A percentile compares a stretch with the other conserved stretches of the same genome.
Conservation (phyloP, 2,888 invertebrate genomes). For the Stenodera caucasica region DNA sequence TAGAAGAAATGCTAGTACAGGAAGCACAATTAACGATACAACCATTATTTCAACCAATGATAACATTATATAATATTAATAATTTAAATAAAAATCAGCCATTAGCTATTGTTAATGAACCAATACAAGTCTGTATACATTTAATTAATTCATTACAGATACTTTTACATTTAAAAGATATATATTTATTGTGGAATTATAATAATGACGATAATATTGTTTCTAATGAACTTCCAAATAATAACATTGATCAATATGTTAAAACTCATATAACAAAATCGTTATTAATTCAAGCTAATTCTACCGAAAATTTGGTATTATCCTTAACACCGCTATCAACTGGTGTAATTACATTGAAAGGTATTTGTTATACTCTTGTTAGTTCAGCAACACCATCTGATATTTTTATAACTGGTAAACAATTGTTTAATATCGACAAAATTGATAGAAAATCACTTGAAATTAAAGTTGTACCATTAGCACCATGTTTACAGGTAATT, state of each 20-base stretch:
- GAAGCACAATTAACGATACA: conserved; percentile 69
- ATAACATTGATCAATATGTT: conserved; percentile 54
- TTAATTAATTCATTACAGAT: conserved; percentile 78
- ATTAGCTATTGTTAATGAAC: conserved; percentile 77
- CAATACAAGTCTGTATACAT: conserved; percentile 75
- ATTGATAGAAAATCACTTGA: conserved; percentile 56
- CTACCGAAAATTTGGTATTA: conserved; percentile 67
- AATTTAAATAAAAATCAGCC: conserved; percentile 69
- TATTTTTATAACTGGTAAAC: conserved; percentile 63
- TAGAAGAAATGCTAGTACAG: conserved; percentile 77
- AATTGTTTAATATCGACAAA: conserved; percentile 56
- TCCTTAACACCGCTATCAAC: conserved; percentile 72
- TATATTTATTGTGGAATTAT: conserved; percentile 73
- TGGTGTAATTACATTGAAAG: conserved; percentile 74
- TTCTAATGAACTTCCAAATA: conserved; percentile 50
- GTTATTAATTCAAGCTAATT: conserved; percentile 62
- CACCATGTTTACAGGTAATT: conserved; percentile 80
- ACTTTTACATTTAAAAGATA: conserved; percentile 67
- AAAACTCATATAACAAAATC: conserved; percentile 63
- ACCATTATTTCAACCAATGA: conserved; percentile 77
- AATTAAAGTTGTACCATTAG: conserved; percentile 74
- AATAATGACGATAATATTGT: conserved; percentile 52
- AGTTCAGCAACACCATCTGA: conserved; percentile 44
- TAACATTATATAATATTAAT: conserved; percentile 70
- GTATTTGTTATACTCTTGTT: conserved; percentile 59